Base-by-base conservation (phyloP, 2,888 invertebrate species). In the Brenthis ino region DNA sequence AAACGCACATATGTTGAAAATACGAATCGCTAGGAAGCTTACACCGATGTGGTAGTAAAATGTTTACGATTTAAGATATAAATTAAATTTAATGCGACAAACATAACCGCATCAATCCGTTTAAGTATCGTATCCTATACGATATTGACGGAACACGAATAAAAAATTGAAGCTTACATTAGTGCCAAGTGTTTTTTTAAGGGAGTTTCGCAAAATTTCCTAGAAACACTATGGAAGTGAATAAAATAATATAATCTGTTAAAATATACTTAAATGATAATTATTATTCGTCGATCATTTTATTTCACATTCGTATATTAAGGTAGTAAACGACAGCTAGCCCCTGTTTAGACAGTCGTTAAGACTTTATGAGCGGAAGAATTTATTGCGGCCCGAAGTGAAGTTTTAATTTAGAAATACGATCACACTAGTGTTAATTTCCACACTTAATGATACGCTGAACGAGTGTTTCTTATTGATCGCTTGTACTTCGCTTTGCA, bases 291-390 rank as follows among this genome's bases (percentile, higher is more conserved):
- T 77, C 76, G 74, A 76, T 75, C 74, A 76, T 76, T 83, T 83
- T 83, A 80, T 79, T 81, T 83, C 77, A 81, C 82, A 84, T 84
- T 77, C 81, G 78, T 80, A 82, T 82, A 89, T 88, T 86, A 87
- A 83, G 79, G 82, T 82, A 77, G 82, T 87, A 88, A 88, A 89
- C 77, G 88, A 86, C 87, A 82, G 85, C 86, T 85, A 89, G 86
- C 85, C 90, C 82, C 88, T 90, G 87, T 91, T 92, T 89, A 91
- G 91, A 87, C 87, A 86, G 88, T 89, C 90, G 88, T 91, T 91
- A 88, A 81, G 77, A 79, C 80, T 92, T 92, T 89, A 92, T 88
- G 91, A 79, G 80, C 83, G 83, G 80, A 84, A 81, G 85, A 87
- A 91, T 91, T 92, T 91, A 92, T 89, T 83, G 82, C 90, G 77